phyloP scores from a whole-genome alignment of 92 coral and sea anemone species.

The Zoanthus solanderi region DNA sequence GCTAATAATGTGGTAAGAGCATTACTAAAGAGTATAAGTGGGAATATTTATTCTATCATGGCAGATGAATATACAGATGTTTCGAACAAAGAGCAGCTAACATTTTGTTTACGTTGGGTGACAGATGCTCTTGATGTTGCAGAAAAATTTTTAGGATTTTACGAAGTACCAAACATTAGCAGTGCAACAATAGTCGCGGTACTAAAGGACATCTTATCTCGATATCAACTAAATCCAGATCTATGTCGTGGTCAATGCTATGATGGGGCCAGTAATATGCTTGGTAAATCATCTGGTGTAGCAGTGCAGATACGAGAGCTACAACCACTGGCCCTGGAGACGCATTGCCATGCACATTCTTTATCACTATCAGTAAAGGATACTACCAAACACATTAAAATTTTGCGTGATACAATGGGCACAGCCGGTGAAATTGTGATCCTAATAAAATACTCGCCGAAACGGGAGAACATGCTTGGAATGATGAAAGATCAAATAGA shows the following conservation, averaged over 20 bases:
- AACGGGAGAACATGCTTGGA: conserved; percentile 18
- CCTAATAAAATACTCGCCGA: conserved; percentile 19
- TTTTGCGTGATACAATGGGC: conserved; percentile 35
- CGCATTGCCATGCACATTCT: conserved; percentile 40
- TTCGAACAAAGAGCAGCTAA: conserved; percentile 44
- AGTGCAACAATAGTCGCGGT: conserved; percentile 50
- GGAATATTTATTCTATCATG: conserved; percentile 48
- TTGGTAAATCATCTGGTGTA: conserved; percentile 36
- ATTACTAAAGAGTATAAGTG: conserved; percentile 40
- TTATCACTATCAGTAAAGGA: conserved; percentile 37
- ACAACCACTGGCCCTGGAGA: conserved; percentile 41
- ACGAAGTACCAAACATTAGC: conserved; percentile 53
- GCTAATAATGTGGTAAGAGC: conserved; percentile 49
- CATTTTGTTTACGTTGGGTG: conserved; percentile 56
- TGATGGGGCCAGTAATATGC: conserved; percentile 38
- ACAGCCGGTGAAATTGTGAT: conserved; percentile 35
- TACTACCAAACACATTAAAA: conserved; percentile 34
- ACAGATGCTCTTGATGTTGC: conserved; percentile 47
- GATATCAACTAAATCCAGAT: conserved; percentile 41
- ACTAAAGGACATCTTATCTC: conserved; percentile 46
- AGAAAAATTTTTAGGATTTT: conserved; percentile 53
- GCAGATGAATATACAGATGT: conserved; percentile 43
- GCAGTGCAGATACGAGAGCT: conserved; percentile 38
- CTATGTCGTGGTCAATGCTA: conserved; percentile 39
- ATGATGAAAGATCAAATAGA: conserved; percentile 15